A percentile compares a stretch with the other conserved stretches of the same genome.
These are phyloP conservation scores for Chaunax sp. DNA, from an alignment of 2,797 vertebrate species.

Conservation along the genomic window DNA sequence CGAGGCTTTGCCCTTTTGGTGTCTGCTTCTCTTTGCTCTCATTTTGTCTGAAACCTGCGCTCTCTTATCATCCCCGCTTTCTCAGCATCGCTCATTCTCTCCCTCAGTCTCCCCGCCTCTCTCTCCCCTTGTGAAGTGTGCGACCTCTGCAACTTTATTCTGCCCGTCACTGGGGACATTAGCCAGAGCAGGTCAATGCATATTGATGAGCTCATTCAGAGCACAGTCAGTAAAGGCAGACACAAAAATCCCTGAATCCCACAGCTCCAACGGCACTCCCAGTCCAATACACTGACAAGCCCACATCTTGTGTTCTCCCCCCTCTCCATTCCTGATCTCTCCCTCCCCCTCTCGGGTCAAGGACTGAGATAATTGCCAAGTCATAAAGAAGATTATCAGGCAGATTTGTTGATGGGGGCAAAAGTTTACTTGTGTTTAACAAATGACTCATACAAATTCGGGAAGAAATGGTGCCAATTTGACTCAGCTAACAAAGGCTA, in stretches of 20 bases:
- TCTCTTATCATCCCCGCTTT: conserved; percentile 54
- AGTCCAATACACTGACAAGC: conserved; percentile 58
- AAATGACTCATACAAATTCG: conserved; percentile 47
- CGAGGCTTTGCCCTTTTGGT: conserved; percentile 63
- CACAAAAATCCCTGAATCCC: conserved; percentile 62
- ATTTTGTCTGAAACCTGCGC: conserved; percentile 58
- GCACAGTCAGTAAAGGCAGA: conserved; percentile 76
- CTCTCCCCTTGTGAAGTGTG: conserved; percentile 64
- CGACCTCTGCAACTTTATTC: conserved; percentile 82
- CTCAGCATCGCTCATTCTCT: conserved; percentile 48
- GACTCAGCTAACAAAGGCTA: conserved; percentile 28
- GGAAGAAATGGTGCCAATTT: conserved; percentile 31
- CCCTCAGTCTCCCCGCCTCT: conserved; percentile 24
- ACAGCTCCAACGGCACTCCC: conserved; percentile 53
- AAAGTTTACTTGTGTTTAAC: conserved; percentile 54
- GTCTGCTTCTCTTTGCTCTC: conserved; percentile 62
- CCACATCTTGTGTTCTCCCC: conserved; percentile 36
- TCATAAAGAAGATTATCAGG: conserved; percentile 66
- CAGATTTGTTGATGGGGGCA: conserved; percentile 65
- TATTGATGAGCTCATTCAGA: conserved; percentile 82
- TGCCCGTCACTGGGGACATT: conserved; percentile 71
- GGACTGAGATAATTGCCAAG: conserved; percentile 70
- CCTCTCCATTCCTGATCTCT: background rate
- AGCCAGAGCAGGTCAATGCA: conserved; percentile 79
- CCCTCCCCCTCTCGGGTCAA: conserved; percentile 54